Evolutionary conservation across 2,888 invertebrate genomes (phyloP).

Genomic region (Cephus nigrinus): DNA sequence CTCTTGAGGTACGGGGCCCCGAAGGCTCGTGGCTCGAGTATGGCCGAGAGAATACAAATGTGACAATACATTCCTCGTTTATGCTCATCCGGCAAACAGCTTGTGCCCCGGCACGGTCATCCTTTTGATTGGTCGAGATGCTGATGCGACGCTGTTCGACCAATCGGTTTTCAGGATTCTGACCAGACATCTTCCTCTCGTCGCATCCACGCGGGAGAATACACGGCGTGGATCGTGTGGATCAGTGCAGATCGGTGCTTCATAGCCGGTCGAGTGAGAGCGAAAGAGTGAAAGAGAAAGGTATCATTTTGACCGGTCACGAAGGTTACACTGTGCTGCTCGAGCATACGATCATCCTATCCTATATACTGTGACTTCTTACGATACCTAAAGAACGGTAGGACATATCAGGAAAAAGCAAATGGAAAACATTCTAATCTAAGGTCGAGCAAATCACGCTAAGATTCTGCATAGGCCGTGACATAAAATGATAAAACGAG

Average conservation of each 20-base stretch:
- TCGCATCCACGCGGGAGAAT: neutral
- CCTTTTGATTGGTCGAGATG: conserved; percentile 1
- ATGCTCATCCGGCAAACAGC: neutral
- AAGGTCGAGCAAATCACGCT: neutral
- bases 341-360: neutral
- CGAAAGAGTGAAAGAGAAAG: neutral
- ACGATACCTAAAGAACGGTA: neutral
- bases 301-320: neutral
- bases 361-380: neutral
- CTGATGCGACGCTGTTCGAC: conserved; percentile 3
- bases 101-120: neutral
- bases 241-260: neutral
- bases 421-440: neutral
- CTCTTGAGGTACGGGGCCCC: conserved; percentile 3
- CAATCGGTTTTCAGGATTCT: neutral
- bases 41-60: conserved; percentile 10
- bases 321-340: neutral
- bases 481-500: too few relatives aligned
- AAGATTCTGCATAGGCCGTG: too few relatives aligned
- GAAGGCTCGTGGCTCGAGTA: conserved; percentile 3
- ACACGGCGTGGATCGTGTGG: neutral
- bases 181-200: neutral
- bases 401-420: neutral
- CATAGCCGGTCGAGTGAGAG: neutral
- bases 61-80: neutral